These are phyloP conservation scores for Leucophenga varia DNA, from an alignment of 1,140 invertebrate species.

Conservation along the genomic window DNA sequence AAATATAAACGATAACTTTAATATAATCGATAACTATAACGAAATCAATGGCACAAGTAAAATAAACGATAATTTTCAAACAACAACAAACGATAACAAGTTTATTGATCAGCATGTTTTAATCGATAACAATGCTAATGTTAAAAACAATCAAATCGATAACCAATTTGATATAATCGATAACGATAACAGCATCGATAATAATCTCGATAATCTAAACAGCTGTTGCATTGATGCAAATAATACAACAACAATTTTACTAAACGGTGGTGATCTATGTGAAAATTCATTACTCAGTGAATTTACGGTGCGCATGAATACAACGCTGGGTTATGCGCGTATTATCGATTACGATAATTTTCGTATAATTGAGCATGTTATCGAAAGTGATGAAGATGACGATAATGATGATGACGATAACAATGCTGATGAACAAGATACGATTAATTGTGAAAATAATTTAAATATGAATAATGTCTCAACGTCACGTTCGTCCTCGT, in stretches of 20 bases:
- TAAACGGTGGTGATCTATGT: no score
- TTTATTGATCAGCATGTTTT: neutral
- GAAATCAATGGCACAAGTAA: no score
- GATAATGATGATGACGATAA: conserved; percentile 1
- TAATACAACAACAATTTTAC: no score
- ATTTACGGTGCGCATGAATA: no score
- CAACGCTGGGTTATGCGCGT: conserved; percentile 35
- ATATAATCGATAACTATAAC: conserved; percentile 8
- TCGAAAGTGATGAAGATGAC: conserved; percentile 40
- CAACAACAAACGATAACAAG: neutral
- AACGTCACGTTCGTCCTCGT: neutral
- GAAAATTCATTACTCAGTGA: no score
- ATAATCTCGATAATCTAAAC: conserved; percentile 19
- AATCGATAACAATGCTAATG: no score
- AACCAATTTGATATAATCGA: no score
- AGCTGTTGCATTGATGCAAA: no score
- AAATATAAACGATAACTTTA: conserved; percentile 14
- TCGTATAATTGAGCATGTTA: conserved; percentile 49
- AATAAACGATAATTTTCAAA: neutral
- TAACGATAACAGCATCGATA: conserved; percentile 2
- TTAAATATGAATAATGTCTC: no score
- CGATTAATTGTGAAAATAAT: neutral
- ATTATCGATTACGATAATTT: conserved; percentile 51
- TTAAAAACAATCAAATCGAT: no score
- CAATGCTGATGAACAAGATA: neutral